These are phyloP conservation scores for Cyclargus thomasi DNA, from an alignment of 1,140 invertebrate genomes.

Conservation along the genomic window DNA sequence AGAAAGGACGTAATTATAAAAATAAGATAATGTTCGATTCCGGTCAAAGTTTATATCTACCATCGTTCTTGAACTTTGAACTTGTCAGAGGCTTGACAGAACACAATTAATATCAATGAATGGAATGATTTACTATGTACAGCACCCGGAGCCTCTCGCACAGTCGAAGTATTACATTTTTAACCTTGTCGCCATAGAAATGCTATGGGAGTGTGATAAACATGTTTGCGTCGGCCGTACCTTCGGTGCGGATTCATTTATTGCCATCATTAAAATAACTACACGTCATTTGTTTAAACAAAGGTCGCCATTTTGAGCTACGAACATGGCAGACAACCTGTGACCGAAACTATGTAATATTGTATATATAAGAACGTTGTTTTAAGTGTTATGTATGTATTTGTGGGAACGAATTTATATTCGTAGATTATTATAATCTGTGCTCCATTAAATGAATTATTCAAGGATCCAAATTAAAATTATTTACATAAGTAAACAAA, in stretches of 20 bases:
- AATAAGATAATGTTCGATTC: not conserved
- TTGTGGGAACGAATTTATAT: too few species aligned
- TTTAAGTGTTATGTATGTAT: not conserved
- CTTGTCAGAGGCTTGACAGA: not conserved
- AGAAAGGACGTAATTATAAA: not conserved
- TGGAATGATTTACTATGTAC: not conserved
- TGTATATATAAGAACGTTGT: not conserved
- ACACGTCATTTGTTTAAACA: not conserved
- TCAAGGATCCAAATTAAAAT: too few species aligned
- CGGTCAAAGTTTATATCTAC: not conserved
- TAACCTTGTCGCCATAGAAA: not conserved
- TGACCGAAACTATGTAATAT: not conserved
- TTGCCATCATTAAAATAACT: not conserved
- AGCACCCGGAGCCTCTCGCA: not conserved
- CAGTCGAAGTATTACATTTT: not conserved
- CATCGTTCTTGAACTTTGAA: not conserved
- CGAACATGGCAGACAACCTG: not conserved
- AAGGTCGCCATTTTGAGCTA: not conserved
- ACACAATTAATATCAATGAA: slow-evolving; percentile 3
- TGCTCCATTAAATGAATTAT: too few species aligned
- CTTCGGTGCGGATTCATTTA: not conserved
- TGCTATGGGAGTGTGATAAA: not conserved
- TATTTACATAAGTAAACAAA: too few species aligned
- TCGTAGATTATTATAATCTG: too few species aligned
- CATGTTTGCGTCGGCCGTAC: not conserved